A percentile compares a stretch with the other conserved stretches of the same genome.
Conservation (phyloP, 2,797 vertebrate species). For the Lutjanus argentimaculatus region DNA sequence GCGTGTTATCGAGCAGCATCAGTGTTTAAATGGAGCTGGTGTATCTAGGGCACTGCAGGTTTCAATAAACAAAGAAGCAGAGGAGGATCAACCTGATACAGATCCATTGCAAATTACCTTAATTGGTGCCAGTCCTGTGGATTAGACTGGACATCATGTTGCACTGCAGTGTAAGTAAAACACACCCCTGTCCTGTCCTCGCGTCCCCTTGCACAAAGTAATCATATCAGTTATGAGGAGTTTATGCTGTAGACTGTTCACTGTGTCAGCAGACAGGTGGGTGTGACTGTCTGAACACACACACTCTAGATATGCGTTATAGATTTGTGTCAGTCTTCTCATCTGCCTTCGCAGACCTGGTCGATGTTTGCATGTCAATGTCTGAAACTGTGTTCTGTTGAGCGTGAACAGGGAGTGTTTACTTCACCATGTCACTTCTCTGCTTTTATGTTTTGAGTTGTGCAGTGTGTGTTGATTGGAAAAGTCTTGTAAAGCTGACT, state of each 20-base stretch:
- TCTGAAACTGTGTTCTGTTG: not conserved
- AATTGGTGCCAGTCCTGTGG: not conserved
- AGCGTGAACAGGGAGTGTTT: not conserved
- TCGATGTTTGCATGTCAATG: not conserved
- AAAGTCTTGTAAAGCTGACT: slow-evolving; percentile 7
- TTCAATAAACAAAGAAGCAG: not conserved
- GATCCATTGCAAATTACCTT: not conserved
- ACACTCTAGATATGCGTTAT: not conserved
- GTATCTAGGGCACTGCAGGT: not conserved
- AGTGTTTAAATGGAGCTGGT: not conserved
- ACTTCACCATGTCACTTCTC: not conserved
- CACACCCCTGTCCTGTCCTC: not conserved
- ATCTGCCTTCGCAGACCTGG: not conserved
- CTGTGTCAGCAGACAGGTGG: too few relatives aligned
- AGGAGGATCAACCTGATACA: not conserved
- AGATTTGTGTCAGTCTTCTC: not conserved
- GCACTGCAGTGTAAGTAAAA: not conserved
- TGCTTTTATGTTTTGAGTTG: not conserved
- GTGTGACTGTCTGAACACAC: not conserved
- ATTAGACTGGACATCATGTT: not conserved
- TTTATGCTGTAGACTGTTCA: not conserved
- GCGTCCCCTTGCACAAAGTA: not conserved
- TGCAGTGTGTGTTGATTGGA: slow-evolving; percentile 13
- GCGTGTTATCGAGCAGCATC: not conserved
- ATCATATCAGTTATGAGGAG: not conserved